Evolutionary conservation across 1,140 invertebrate genomes (phyloP).

Genomic region (Drosophila lowei): DNA sequence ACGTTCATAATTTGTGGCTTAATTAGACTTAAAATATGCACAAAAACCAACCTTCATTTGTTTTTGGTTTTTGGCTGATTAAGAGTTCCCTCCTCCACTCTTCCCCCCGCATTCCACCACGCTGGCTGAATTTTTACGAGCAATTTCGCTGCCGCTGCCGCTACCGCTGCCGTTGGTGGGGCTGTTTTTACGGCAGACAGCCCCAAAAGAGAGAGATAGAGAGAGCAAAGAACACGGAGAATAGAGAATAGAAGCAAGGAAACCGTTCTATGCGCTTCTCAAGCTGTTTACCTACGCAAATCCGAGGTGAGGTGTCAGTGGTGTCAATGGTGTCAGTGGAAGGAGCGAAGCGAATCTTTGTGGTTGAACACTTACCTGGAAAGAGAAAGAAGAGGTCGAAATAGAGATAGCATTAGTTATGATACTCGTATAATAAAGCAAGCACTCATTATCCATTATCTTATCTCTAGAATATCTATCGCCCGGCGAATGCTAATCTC

Average conservation of each 20-base stretch:
- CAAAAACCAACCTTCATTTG: constrained; percentile 27
- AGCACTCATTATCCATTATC: constrained; percentile 1
- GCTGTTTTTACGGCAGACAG: neutral
- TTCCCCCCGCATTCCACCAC: constrained; percentile 17
- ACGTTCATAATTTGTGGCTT: constrained; percentile 69
- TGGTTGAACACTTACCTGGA: constrained; percentile 55
- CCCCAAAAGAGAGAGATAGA: neutral
- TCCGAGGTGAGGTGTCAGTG: too few species aligned
- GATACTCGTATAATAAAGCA: too few species aligned
- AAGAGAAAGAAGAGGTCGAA: constrained; percentile 12
- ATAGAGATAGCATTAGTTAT: constrained; percentile 5
- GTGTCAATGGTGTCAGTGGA: too few species aligned
- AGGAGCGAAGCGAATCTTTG: neutral
- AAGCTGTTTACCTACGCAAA: constrained; percentile 11
- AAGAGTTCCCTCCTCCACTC: constrained; percentile 7
- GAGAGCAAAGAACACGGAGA: too few species aligned
- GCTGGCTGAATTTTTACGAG: too few species aligned
- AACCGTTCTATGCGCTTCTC: constrained; percentile 14
- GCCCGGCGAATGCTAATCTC: too few species aligned
- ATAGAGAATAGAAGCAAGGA: neutral
- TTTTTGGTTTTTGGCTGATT: constrained; percentile 27
- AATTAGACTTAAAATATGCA: constrained; percentile 71
- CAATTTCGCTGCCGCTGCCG: too few species aligned
- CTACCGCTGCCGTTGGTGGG: too few species aligned
- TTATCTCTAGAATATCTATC: constrained; percentile 19